A percentile compares a stretch with the other conserved stretches of the same genome.
Conservation (phyloP, 2,797 vertebrate species). For the Prionace glauca region DNA sequence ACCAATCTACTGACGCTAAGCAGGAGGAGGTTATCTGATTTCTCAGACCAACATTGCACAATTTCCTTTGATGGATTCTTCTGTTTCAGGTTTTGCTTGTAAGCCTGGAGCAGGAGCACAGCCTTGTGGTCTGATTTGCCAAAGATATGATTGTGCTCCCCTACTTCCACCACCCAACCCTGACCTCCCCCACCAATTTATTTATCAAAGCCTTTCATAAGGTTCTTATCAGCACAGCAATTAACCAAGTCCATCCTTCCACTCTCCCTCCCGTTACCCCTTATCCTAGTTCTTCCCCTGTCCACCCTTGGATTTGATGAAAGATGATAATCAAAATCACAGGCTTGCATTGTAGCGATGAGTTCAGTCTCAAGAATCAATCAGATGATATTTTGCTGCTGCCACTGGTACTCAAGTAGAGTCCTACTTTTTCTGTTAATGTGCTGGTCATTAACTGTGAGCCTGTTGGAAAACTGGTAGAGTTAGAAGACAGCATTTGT, state of each 20-base stretch:
- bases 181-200: neutral
- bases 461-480: neutral
- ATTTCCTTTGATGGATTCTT: no score
- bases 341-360: neutral
- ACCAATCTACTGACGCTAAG: no score
- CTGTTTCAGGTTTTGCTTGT: no score
- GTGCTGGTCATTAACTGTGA: neutral
- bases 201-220: neutral
- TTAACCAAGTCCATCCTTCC: neutral
- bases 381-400: neutral
- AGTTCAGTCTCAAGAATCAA: neutral
- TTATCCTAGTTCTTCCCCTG: neutral
- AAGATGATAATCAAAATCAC: neutral
- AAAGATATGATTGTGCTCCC: no score
- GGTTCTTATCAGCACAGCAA: neutral
- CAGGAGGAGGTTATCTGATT: no score
- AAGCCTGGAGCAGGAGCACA: no score
- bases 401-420: no score
- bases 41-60: no score
- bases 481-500: neutral
- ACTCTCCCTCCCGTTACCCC: neutral
- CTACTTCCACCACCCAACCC: neutral
- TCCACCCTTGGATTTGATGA: neutral
- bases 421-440: neutral
- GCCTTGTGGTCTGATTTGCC: no score